Conservation (phyloP, 2,888 invertebrate species). For the Pardosa pseudoannulata region DNA sequence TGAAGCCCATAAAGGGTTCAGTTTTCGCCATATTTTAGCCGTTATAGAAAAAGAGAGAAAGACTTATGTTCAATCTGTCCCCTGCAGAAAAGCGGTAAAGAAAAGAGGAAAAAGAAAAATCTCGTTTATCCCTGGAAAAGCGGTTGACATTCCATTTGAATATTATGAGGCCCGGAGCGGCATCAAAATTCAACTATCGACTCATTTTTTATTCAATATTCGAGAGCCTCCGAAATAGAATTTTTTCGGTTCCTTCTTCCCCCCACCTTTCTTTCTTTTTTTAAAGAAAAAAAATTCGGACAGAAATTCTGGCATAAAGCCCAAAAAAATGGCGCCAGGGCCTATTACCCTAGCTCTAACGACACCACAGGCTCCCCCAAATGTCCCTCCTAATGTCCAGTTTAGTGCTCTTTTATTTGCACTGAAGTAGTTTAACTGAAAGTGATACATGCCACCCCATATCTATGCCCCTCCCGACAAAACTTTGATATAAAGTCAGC, state of each 20-base stretch:
- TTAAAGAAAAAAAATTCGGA: conserved; percentile 28
- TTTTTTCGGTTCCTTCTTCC: conserved; percentile 5
- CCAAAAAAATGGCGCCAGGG: conserved; percentile 58
- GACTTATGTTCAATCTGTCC: conserved; percentile 54
- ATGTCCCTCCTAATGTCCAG: conserved; percentile 70
- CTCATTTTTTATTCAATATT: conserved; percentile 71
- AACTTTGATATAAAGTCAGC: conserved; percentile 56
- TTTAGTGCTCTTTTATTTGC: conserved; percentile 71
- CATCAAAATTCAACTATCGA: conserved; percentile 69
- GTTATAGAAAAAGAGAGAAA: conserved; percentile 20
- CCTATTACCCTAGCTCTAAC: conserved; percentile 55
- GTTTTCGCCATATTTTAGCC: conserved; percentile 36
- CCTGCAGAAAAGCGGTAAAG: neutral
- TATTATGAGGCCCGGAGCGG: conserved; percentile 57
- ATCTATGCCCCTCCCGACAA: neutral
- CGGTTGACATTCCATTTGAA: conserved; percentile 70
- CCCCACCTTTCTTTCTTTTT: conserved; percentile 14
- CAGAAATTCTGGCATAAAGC: conserved; percentile 58
- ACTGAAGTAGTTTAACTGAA: conserved; percentile 72
- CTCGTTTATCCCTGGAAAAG: conserved; percentile 56
- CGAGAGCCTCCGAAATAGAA: neutral
- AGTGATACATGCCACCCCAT: conserved; percentile 55
- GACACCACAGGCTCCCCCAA: conserved; percentile 52
- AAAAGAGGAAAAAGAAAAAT: conserved; percentile 17
- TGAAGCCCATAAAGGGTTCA: conserved; percentile 22